A percentile compares a stretch with the other conserved stretches of the same genome.
Evolutionary conservation across 2,113 vertebrate genomes (phyloP).

Genomic region (Phalacrocorax pelagicus): DNA sequence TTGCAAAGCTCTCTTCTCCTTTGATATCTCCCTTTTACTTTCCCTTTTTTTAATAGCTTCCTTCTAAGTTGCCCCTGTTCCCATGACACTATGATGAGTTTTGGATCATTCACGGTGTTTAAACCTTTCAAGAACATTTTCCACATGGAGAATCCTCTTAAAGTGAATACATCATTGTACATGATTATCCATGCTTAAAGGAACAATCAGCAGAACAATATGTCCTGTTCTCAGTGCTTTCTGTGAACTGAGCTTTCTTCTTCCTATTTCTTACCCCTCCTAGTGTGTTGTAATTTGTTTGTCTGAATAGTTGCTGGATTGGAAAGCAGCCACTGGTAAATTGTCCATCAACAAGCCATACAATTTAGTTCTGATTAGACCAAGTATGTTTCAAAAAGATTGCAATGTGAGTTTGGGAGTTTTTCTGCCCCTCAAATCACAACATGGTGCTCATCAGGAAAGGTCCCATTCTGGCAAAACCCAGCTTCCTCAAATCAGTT

Average conservation of each 20-base stretch:
- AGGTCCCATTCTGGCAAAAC: not conserved
- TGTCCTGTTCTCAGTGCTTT: not conserved
- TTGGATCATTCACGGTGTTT: slow-evolving; percentile 58
- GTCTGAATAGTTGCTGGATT: not conserved
- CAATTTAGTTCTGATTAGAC: not conserved
- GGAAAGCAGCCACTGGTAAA: not conserved
- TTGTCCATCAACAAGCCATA: not conserved
- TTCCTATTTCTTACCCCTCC: not conserved
- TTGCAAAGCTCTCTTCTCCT: not conserved
- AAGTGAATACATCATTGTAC: slow-evolving; percentile 54
- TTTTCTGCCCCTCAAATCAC: not conserved
- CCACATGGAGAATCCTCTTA: slow-evolving; percentile 62
- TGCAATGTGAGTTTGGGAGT: not conserved
- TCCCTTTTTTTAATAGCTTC: not conserved
- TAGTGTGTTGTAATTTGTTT: not conserved
- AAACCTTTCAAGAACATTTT: slow-evolving; percentile 69
- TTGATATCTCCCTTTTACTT: not conserved
- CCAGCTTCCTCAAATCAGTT: not conserved
- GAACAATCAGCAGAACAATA: slow-evolving; percentile 53
- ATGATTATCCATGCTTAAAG: slow-evolving; percentile 66
- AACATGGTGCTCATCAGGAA: not conserved
- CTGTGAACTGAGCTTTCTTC: not conserved
- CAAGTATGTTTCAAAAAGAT: not conserved
- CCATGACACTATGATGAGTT: slow-evolving; percentile 17
- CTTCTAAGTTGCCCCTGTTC: slow-evolving; percentile 9